Conservation (phyloP, 2,113 vertebrate genomes). For the Phrynocephalus versicolor region DNA sequence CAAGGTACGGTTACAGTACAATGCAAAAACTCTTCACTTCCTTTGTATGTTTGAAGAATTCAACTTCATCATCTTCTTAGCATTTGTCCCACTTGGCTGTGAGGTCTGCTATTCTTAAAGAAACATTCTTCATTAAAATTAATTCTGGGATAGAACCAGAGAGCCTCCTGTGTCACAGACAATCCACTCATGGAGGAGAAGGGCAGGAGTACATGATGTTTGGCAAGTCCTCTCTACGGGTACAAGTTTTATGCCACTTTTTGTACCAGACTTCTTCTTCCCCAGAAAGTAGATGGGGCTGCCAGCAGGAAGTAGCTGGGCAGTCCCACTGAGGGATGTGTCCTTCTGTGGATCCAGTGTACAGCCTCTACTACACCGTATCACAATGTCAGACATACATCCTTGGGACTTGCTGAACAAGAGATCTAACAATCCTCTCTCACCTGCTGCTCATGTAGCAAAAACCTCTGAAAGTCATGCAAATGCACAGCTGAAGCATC, state of each 20-base stretch:
- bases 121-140: neutral
- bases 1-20: neutral
- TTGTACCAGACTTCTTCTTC: neutral
- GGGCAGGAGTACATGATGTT: neutral
- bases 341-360: neutral
- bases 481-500: constrained; percentile 88
- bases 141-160: neutral
- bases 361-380: neutral
- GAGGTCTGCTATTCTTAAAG: no score
- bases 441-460: constrained; percentile 90
- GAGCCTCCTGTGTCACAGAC: neutral
- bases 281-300: neutral
- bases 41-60: no score
- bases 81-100: no score
- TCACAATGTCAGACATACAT: neutral
- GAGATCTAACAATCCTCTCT: constrained; percentile 46
- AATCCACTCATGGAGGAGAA: neutral
- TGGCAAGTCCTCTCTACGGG: neutral
- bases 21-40: no score
- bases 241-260: neutral
- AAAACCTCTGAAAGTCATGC: constrained; percentile 94
- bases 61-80: no score
- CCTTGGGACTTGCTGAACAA: neutral
- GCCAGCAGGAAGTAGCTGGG: neutral
- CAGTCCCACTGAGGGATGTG: neutral